Conservation (phyloP, 2,797 vertebrate species). For the Spheniscus humboldti region DNA sequence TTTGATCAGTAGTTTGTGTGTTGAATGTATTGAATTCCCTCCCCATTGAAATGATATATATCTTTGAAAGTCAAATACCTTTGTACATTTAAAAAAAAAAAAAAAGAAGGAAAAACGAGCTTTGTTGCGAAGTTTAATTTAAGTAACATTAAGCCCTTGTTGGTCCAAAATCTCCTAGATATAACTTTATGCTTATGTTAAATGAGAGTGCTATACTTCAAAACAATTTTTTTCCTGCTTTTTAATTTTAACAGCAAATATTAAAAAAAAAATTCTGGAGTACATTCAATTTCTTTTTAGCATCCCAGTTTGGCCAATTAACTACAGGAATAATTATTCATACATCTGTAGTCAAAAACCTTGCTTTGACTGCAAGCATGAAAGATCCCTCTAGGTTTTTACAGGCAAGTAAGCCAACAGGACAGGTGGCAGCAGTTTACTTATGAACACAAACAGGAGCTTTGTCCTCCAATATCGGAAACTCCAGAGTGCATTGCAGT, state of each 20-base stretch:
- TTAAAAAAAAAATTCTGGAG: not conserved
- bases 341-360: not conserved
- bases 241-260: not conserved
- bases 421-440: not conserved
- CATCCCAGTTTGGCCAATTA: not conserved
- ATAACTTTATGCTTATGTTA: not conserved
- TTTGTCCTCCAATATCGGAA: not conserved
- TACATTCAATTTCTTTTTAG: not conserved
- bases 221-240: not conserved
- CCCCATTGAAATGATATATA: not conserved
- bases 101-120: too few species aligned
- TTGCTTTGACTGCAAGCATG: not conserved
- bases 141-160: not conserved
- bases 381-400: not conserved
- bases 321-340: not conserved
- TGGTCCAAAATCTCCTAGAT: not conserved
- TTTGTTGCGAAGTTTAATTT: not conserved
- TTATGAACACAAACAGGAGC: not conserved
- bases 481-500: not conserved
- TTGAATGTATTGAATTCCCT: not conserved
- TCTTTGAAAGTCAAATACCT: not conserved
- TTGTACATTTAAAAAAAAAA: not conserved
- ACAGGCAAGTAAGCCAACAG: not conserved
- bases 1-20: not conserved
- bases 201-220: not conserved